phyloP scores from a whole-genome alignment of 2,888 invertebrate genomes.

The Griposia aprilina region DNA sequence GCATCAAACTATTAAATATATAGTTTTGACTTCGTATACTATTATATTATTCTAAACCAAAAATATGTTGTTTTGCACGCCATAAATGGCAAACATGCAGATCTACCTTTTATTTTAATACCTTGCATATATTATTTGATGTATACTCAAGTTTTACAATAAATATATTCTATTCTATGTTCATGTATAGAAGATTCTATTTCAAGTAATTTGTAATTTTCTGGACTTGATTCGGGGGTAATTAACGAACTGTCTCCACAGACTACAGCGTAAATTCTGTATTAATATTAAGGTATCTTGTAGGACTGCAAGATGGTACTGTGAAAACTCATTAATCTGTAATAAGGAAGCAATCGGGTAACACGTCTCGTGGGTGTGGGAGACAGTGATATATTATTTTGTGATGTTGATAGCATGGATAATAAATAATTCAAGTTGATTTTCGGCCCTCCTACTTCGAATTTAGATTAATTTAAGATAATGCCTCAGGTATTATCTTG shows the following conservation, averaged over 20 bases:
- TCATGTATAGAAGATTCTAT: constrained; percentile 10
- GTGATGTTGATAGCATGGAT: constrained; percentile 12
- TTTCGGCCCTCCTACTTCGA: constrained; percentile 8
- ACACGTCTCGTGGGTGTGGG: constrained; percentile 34
- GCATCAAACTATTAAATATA: not conserved
- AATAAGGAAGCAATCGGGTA: constrained; percentile 56
- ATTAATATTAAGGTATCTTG: constrained; percentile 42
- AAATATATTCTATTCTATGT: not conserved
- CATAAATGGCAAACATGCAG: too few relatives aligned
- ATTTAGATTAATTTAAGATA: constrained; percentile 14
- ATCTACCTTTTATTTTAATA: too few relatives aligned
- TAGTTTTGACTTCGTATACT: not conserved
- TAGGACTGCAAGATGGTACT: constrained; percentile 12
- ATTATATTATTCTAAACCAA: too few relatives aligned
- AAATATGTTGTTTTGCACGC: too few relatives aligned
- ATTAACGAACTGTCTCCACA: constrained; percentile 42
- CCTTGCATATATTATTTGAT: too few relatives aligned
- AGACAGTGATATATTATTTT: constrained; percentile 58
- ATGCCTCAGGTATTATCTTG: not conserved
- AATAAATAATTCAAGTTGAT: constrained; percentile 26
- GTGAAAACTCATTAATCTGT: constrained; percentile 54
- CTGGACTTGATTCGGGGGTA: constrained; percentile 18
- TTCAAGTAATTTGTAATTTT: constrained; percentile 35
- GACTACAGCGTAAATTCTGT: constrained; percentile 10
- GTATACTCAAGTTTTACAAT: too few relatives aligned